Conservation (phyloP, 2,888 invertebrate species). For the Hyposoter didymator region DNA sequence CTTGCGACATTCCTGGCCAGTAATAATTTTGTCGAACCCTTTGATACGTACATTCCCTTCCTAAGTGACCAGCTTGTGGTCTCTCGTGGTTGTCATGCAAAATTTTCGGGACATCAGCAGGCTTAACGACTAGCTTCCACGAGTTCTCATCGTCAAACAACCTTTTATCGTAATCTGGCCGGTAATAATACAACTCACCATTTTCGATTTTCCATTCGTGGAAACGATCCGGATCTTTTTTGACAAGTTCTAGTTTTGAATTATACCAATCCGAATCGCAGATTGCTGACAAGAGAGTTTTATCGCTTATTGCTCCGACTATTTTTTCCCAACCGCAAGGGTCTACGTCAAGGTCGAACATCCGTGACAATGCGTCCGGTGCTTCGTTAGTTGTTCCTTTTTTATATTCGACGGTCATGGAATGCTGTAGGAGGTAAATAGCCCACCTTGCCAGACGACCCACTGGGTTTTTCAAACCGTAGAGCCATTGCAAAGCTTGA, state of each 20-base stretch:
- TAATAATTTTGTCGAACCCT: too few relatives aligned
- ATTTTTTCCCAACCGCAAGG: conserved; percentile 44
- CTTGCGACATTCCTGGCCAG: neutral
- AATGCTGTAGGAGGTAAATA: conserved; percentile 49
- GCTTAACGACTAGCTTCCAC: conserved; percentile 33
- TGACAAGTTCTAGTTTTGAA: conserved; percentile 23
- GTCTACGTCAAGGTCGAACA: conserved; percentile 54
- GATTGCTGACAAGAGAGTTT: conserved; percentile 13
- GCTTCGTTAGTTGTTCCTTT: conserved; percentile 53
- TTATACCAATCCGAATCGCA: conserved; percentile 27
- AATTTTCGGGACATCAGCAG: conserved; percentile 10
- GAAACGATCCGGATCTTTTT: conserved; percentile 27
- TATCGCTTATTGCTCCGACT: neutral
- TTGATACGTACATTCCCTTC: conserved; percentile 30
- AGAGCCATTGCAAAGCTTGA: conserved; percentile 66
- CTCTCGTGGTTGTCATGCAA: conserved; percentile 33
- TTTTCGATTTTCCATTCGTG: conserved; percentile 57
- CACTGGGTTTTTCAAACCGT: conserved; percentile 31
- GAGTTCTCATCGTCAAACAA: conserved; percentile 19
- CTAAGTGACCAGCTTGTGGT: conserved; percentile 45
- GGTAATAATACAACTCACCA: conserved; percentile 41
- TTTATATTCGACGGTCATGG: conserved; percentile 39
- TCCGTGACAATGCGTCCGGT: conserved; percentile 49
- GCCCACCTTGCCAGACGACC: conserved; percentile 56
- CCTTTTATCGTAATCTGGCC: conserved; percentile 37